A percentile compares a stretch with the other conserved stretches of the same genome.
phyloP scores from a whole-genome alignment of 2,888 invertebrate species.

The Xanthia togata region DNA sequence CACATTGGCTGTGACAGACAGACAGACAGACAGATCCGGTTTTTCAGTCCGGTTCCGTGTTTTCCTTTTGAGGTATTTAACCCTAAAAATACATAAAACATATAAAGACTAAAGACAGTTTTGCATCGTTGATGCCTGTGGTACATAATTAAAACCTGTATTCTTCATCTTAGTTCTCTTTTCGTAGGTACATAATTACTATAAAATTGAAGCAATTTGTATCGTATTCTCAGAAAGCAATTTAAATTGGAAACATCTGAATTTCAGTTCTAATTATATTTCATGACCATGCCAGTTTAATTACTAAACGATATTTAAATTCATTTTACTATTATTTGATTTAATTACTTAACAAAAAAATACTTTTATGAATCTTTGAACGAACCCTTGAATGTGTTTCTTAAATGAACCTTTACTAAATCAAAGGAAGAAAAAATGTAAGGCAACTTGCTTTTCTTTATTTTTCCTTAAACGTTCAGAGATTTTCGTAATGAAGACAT shows the following conservation, averaged over 20 bases:
- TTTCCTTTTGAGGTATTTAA: too few species aligned
- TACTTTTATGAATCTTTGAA: slow-evolving; percentile 4
- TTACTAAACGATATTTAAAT: not conserved
- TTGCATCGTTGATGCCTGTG: not conserved
- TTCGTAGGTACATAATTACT: not conserved
- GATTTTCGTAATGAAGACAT: slow-evolving; percentile 49
- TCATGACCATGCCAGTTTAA: not conserved
- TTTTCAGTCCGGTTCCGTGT: too few species aligned
- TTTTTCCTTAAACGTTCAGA: slow-evolving; percentile 13
- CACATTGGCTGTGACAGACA: too few species aligned
- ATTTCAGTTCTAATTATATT: slow-evolving; percentile 1
- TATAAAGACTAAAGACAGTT: not conserved
- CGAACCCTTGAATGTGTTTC: too few species aligned
- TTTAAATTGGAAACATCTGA: not conserved
- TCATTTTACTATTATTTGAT: not conserved
- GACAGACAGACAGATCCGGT: too few species aligned
- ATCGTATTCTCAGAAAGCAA: not conserved
- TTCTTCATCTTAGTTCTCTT: not conserved
- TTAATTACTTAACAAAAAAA: not conserved
- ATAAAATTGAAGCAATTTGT: not conserved
- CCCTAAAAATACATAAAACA: too few species aligned
- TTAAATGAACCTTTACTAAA: not conserved
- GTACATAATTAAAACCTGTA: not conserved
- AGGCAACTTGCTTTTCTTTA: not conserved
- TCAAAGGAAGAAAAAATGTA: not conserved